Evolutionary conservation across 2,888 invertebrate species (phyloP).

Genomic region (Cephus spinipes): DNA sequence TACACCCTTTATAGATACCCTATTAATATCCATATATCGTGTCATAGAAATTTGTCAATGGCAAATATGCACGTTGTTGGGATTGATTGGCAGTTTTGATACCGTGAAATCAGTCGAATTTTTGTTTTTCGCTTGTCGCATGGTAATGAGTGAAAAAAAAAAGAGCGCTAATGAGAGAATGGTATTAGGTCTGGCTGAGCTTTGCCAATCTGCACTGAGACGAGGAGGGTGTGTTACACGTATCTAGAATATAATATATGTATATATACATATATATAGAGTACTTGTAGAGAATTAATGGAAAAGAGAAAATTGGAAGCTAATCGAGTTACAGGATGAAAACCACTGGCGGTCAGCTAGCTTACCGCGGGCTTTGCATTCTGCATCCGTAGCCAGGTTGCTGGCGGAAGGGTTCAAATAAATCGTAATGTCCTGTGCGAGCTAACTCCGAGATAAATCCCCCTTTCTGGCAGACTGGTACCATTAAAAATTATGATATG

Average conservation of each 20-base stretch:
- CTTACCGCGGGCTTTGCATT: slow-evolving; percentile 54
- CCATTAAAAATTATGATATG: neutral
- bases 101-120: neutral
- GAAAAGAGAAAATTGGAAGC: slow-evolving; percentile 42
- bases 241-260: neutral
- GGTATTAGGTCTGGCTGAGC: neutral
- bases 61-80: neutral
- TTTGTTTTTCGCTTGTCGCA: neutral
- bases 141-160: neutral
- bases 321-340: slow-evolving; percentile 63
- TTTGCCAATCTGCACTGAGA: neutral
- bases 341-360: slow-evolving; percentile 61
- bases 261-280: neutral
- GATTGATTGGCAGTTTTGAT: neutral
- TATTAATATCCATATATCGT: neutral
- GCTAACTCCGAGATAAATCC: slow-evolving; percentile 30
- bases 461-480: neutral
- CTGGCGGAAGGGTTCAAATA: slow-evolving; percentile 50
- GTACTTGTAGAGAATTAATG: neutral
- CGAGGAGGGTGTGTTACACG: neutral
- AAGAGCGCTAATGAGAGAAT: neutral
- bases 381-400: slow-evolving; percentile 37
- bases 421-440: slow-evolving; percentile 44
- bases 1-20: neutral
- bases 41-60: neutral